Conservation (phyloP, 2,113 vertebrate genomes). For the Neomonachus schauinslandi region DNA sequence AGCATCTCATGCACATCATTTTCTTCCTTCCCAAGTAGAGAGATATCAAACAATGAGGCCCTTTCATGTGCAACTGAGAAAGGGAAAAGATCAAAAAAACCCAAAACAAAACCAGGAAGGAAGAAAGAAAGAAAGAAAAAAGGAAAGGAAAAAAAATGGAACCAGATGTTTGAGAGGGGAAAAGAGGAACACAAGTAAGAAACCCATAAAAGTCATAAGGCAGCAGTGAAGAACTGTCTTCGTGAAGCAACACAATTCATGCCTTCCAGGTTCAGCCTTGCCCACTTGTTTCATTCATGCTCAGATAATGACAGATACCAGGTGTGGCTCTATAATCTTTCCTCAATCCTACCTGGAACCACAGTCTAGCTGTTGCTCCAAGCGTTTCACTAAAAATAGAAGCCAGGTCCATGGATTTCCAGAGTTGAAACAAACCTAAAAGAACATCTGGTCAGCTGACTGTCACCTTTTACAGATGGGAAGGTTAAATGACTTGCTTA, state of each 20-base stretch:
- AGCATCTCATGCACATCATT: not conserved
- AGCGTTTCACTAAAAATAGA: not conserved
- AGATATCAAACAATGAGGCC: not conserved
- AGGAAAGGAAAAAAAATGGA: not conserved
- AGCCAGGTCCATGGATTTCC: not conserved
- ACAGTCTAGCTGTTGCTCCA: not conserved
- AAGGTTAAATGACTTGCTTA: not conserved
- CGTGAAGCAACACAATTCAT: accelerated
- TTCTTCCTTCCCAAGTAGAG: not conserved
- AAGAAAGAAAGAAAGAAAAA: too few relatives aligned
- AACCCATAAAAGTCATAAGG: not conserved
- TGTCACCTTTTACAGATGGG: not conserved
- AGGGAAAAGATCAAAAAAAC: not conserved
- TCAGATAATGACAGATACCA: not conserved
- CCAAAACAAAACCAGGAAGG: not conserved
- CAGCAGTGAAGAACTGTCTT: not conserved
- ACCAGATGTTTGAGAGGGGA: not conserved
- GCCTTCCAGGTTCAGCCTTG: not conserved
- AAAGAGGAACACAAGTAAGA: not conserved
- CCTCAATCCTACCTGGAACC: not conserved
- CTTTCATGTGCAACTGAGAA: not conserved
- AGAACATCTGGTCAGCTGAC: not conserved
- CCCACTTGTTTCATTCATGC: accelerated
- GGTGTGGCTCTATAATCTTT: not conserved
- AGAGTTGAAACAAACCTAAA: not conserved